Evolutionary conservation across 2,888 invertebrate genomes (phyloP), one percentile per base, ranked within the genome.

Genomic region (Pasiphila rectangulata): DNA sequence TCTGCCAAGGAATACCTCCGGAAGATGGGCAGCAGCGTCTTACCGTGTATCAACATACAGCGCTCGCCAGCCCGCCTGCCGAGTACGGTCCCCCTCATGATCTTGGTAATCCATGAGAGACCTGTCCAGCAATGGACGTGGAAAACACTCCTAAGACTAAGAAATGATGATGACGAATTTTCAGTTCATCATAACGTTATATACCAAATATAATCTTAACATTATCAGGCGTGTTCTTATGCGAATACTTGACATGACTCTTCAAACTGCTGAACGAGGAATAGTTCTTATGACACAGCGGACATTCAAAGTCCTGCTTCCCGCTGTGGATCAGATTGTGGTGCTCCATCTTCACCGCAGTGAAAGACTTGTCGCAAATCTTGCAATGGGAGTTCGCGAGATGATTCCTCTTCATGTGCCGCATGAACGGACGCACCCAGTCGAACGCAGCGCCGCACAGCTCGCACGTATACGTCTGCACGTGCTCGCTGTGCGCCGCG

Each of bases 381-480:
- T 54, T 50, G 0, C 69, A 47, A 0, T 6, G 10, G 4, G 20
- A 13, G 5, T 20, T 19, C 1, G 19, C 16, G 4, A 19, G 27
- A n/a, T 50, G 45, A 4, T 0, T 19, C 2, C 62, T 15, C 1
- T 71, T 61, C 63, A 87, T 67, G 48, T 90, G 90, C 0, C 67
- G 64, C 3, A 74, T 51, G 1, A 83, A 88, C 25, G 84, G 80
- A 0, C 79, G 77, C 0, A 74, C 69, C 74, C 85, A 89, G 0
- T 79, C 76, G 34, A 87, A 90, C 0, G 54, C 54, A 1, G 79
- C 78, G 0, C 80, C 81, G 21, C 90, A 90, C 0, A 75, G 24
- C 3, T 81, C 79, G 16, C 90, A 90, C 0, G 66, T 69, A 0
- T 61, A 59, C 0, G 41, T 29, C 19, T 69, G 72, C 0, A 77